phyloP scores from a whole-genome alignment of 2,113 vertebrate genomes.

The Cairina moschata region DNA sequence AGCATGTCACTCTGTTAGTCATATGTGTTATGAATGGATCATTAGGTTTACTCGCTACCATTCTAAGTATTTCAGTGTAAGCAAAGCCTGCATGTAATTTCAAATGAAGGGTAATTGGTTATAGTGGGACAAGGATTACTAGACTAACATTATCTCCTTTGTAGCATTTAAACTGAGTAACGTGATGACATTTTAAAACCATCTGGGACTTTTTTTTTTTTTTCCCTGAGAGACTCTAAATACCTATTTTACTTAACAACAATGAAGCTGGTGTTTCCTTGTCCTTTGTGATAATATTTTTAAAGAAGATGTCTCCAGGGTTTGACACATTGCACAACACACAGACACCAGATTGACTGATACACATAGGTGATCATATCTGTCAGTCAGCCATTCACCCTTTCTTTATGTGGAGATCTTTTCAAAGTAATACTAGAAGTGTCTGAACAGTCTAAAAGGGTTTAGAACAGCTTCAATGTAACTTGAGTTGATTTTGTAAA shows the following conservation, averaged over 20 bases:
- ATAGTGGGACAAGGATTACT: background rate
- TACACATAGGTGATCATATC: background rate
- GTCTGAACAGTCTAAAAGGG: background rate
- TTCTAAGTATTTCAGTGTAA: background rate
- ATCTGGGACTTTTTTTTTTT: background rate
- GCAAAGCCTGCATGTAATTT: background rate
- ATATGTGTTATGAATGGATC: background rate
- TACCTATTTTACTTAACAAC: background rate
- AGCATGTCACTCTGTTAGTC: background rate
- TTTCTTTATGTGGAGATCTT: background rate
- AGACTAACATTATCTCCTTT: background rate
- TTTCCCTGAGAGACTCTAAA: background rate
- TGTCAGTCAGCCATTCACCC: background rate
- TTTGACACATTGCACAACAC: background rate
- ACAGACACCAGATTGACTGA: background rate
- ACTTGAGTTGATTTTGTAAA: background rate
- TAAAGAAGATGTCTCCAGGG: background rate
- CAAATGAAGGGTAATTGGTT: background rate
- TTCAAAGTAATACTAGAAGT: background rate
- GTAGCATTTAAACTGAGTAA: background rate
- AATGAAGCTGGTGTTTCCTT: background rate
- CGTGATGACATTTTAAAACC: slow-evolving; percentile 24
- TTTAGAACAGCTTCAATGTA: background rate
- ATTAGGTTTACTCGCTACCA: background rate
- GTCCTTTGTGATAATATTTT: background rate